Conservation (phyloP, 2,888 invertebrate genomes). For the Boloria selene region DNA sequence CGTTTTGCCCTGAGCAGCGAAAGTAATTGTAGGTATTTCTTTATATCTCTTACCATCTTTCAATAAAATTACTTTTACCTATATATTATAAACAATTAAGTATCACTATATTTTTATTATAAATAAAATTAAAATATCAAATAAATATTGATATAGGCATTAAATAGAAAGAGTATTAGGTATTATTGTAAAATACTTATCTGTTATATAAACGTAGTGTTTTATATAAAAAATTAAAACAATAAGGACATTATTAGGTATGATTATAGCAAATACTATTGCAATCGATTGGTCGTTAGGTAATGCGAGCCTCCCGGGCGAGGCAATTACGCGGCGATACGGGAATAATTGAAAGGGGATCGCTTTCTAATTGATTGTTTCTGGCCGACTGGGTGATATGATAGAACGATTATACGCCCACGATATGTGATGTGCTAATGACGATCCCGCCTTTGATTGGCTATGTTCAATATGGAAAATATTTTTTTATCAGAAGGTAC, state of each 20-base stretch:
- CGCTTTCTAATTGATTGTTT: slow-evolving; percentile 77
- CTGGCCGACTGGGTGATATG: slow-evolving; percentile 73
- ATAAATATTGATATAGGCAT: too few species aligned
- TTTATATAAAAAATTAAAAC: too few species aligned
- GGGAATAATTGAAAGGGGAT: slow-evolving; percentile 77
- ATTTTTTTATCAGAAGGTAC: background rate
- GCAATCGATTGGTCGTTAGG: slow-evolving; percentile 43
- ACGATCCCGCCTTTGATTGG: slow-evolving; percentile 9
- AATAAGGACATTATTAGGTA: slow-evolving; percentile 24
- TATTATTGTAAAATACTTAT: too few species aligned
- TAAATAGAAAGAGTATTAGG: too few species aligned
- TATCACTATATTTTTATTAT: too few species aligned
- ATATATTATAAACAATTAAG: too few species aligned
- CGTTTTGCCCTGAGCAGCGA: too few species aligned
- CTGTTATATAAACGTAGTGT: too few species aligned
- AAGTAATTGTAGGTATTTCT: too few species aligned
- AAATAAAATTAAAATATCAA: too few species aligned
- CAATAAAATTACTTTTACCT: too few species aligned
- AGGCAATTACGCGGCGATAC: slow-evolving; percentile 70
- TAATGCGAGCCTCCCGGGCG: slow-evolving; percentile 47
- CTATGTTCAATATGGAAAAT: background rate
- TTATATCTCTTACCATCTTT: too few species aligned
- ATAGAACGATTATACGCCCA: slow-evolving; percentile 63
- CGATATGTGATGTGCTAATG: slow-evolving; percentile 42
- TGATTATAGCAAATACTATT: slow-evolving; percentile 32